Conservation (phyloP, 2,797 vertebrate genomes). For the Lagothrix lagotricha region DNA sequence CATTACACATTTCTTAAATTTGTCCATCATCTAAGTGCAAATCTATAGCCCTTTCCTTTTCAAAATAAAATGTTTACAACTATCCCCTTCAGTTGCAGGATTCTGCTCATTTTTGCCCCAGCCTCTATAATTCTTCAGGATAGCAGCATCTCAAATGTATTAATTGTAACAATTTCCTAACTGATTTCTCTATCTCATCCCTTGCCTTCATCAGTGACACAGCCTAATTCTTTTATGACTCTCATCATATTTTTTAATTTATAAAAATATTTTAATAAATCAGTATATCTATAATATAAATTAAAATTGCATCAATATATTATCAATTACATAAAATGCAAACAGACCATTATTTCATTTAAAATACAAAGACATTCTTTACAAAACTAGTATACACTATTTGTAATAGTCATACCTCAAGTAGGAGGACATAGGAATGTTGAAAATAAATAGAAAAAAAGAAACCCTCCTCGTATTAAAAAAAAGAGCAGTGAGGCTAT, state of each 20-base stretch:
- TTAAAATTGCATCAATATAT: background rate
- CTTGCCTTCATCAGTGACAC: background rate
- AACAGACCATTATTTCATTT: background rate
- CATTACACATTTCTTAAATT: background rate
- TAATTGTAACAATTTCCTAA: background rate
- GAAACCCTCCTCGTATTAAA: fast-evolving
- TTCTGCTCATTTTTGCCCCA: background rate
- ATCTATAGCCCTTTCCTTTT: background rate
- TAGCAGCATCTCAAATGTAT: background rate
- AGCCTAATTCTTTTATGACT: background rate
- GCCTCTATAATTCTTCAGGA: background rate
- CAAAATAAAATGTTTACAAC: background rate
- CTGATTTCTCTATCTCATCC: background rate
- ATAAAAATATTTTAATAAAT: background rate
- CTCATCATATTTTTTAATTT: background rate
- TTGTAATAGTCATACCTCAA: background rate
- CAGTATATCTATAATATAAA: background rate
- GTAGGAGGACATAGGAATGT: background rate
- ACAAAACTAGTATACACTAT: background rate
- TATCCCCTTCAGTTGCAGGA: background rate
- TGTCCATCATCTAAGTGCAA: background rate
- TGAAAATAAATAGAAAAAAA: background rate
- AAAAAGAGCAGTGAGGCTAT: background rate
- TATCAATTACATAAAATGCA: background rate
- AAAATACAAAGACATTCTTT: background rate